Evolutionary conservation across 2,888 invertebrate species (phyloP), one percentile per base, ranked within the genome.

Genomic region (Trachelus troglodyta): DNA sequence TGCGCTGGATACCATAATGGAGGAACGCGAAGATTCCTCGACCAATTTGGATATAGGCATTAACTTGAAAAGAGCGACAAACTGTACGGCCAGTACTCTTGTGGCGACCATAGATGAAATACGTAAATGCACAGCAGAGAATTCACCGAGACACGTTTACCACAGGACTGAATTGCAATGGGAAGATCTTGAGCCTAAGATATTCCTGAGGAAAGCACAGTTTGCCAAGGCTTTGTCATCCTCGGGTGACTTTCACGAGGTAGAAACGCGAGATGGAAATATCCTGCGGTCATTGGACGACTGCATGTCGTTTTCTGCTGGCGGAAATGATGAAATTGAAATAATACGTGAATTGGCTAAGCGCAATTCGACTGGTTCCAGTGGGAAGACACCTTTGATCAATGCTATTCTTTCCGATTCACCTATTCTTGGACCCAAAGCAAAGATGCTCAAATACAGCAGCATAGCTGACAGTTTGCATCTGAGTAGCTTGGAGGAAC

Each of bases 101-200:
- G 94, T 94, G 11, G 94, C 94, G 15, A 94, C 94, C 3, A 94
- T 94, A 80, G 94, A 94, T 86, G 94, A 94, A 91, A 94, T 94
- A 69, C 91, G 94, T 73, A 93, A 93, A 84, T 93, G 93, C 69
- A 93, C 94, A 4, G 92, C 92, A 1, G 93, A 93, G 31, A 94
- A 93, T 87, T 94, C 94, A 6, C 94, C 94, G 9, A 92, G 93
- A 85, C 93, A 93, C 86, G 89, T 93, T 78, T 94, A 93, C 86
- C 93, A 94, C 77, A 92, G 93, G 81, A 92, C 93, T 74, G 93
- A 93, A 81, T 91, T 92, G 77, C 90, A 92, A 69, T 93, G 93
- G 93, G 88, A 88, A 34, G 89, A 89, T 35, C 71, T 87, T 0
- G 87, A 87, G 56, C 84, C 86, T 23, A 84, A 85, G 15, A 83